A percentile compares a stretch with the other conserved stretches of the same genome.
Evolutionary conservation across 2,113 vertebrate genomes (phyloP).

Genomic region (Raja brachyura): DNA sequence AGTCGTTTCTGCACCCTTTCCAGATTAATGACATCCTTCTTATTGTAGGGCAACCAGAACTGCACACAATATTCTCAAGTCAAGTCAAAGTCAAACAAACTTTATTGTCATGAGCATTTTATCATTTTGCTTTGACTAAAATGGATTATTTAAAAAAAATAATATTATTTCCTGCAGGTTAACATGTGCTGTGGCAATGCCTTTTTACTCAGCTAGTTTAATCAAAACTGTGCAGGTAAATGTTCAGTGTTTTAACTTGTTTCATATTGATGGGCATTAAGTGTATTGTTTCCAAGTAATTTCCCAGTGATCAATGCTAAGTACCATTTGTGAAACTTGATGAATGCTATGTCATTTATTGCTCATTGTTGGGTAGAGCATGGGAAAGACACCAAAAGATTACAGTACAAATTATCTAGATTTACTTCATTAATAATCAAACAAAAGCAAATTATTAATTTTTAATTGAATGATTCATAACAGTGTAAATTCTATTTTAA

Average conservation of each 20-base stretch:
- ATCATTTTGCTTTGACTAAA: constrained; percentile 8
- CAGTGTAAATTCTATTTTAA: no score
- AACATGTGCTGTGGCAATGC: constrained; percentile 78
- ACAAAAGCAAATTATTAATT: no score
- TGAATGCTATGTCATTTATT: neutral
- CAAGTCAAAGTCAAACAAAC: no score
- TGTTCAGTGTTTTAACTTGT: neutral
- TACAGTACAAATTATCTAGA: no score
- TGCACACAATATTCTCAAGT: no score
- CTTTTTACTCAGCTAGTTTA: constrained; percentile 92
- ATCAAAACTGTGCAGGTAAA: constrained; percentile 94
- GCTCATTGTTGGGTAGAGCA: neutral
- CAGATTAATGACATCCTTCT: no score
- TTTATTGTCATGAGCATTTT: neutral
- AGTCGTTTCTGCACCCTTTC: no score
- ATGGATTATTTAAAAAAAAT: no score
- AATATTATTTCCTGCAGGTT: constrained; percentile 65
- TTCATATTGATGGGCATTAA: neutral
- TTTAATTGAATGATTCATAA: no score
- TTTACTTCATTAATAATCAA: no score
- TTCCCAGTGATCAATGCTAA: neutral
- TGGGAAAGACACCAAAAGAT: no score
- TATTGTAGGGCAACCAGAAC: no score
- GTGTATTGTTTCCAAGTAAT: neutral
- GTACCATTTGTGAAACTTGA: neutral